Base-by-base conservation (phyloP, 1,140 invertebrate species). In the Atta texana region DNA sequence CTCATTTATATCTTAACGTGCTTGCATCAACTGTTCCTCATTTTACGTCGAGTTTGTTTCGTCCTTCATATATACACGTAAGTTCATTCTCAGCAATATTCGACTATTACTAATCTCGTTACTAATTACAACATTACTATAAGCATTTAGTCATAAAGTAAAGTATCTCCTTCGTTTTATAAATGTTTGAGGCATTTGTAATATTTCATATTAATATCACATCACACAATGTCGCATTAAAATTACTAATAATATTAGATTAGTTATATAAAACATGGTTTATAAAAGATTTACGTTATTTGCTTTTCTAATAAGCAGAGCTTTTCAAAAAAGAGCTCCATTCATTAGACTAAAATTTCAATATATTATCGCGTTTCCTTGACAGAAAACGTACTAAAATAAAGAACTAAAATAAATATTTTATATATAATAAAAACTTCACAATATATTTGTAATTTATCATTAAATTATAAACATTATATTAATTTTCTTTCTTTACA, bases 181-280 rank as follows among this genome's bases (percentile, higher is more conserved):
- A 34, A 66, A 39, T 44, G 12, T 68, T n/a, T 69, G 0, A 49
- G 12, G 1, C 5, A 4, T 16, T 24, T 24, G 14, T 49, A 69
- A n/a, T 66, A 66, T 34, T 39, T 68, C 16, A 7, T 39, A 34
- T n/a, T 34, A 66, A 3, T 31, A n/a, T 68, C 34, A 10, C 24
- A 1, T 66, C 31, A 49, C 14, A 49, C 3, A 68, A 21, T 68
- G 0, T 44, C 18, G 0, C 18, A 68, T 68, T 68, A 68, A 44
- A 68, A 24, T 68, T 44, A 49, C 14, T 69, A 7, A 49, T 24
- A 68, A 68, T 49, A 69, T 69, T 49, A 69, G 12, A 69, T 39
- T 39, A 49, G 7, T 16, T 49, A 24, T 3, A 49, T 44, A 18
- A 24, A 6, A 69, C 49, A 69, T 69, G 2, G 0, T 49, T 69